A percentile compares a stretch with the other conserved stretches of the same genome.
Conservation (phyloP, 2,888 invertebrate genomes). For the Spodoptera exigua region DNA sequence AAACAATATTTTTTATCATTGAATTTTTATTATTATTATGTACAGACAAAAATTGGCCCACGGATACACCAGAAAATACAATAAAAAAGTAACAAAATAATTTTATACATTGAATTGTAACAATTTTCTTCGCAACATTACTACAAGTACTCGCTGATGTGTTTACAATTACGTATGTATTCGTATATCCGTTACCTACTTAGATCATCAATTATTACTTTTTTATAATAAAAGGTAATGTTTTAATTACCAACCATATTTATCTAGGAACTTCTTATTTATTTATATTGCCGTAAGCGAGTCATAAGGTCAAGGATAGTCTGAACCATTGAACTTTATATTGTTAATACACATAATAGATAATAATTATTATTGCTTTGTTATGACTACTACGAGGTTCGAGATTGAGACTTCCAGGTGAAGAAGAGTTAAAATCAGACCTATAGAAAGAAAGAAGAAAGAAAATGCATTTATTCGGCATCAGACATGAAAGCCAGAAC, state of each 20-base stretch:
- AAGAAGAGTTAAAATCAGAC: no score
- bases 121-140: conserved; percentile 28
- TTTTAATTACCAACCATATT: conserved; percentile 20
- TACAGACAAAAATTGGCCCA: no score
- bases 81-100: no score
- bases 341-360: conserved; percentile 6
- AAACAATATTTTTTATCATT: no score
- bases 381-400: not conserved
- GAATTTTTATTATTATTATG: no score
- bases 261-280: not conserved
- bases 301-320: conserved; percentile 30
- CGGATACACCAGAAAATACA: no score
- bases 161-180: conserved; percentile 2
- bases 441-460: no score
- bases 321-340: conserved; percentile 37
- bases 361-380: conserved; percentile 21
- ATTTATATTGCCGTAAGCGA: no score
- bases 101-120: not conserved
- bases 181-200: conserved; percentile 23
- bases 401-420: no score
- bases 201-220: conserved; percentile 33
- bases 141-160: not conserved
- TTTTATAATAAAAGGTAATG: conserved; percentile 20
- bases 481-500: no score
- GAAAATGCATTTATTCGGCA: no score